Conservation (phyloP, 2,888 invertebrate genomes). For the Diarsia dahlii region DNA sequence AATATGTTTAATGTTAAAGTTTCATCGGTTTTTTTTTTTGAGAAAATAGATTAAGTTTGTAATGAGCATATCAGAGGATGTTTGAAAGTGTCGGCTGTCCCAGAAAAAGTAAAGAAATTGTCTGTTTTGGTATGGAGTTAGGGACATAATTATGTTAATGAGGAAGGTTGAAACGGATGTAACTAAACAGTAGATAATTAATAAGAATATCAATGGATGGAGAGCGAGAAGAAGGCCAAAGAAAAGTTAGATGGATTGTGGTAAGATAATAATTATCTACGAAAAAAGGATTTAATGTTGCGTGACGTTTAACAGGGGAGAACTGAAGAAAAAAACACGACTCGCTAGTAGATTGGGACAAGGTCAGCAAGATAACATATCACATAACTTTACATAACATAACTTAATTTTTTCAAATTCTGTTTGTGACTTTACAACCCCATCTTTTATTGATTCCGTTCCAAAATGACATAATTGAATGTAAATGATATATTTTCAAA, state of each 20-base stretch:
- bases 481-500: slow-evolving; percentile 40
- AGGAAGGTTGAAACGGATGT: not conserved
- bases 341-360: not conserved
- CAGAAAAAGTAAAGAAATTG: not conserved
- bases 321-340: not conserved
- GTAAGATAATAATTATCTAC: too few species aligned
- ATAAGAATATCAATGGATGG: not conserved
- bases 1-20: too few species aligned
- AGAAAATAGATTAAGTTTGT: too few species aligned
- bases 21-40: too few species aligned
- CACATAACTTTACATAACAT: too few species aligned
- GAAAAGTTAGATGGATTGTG: not conserved
- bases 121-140: not conserved
- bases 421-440: not conserved
- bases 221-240: not conserved
- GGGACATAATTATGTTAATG: not conserved
- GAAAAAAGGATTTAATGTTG: too few species aligned
- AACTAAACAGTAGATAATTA: not conserved
- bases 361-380: not conserved
- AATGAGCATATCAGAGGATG: too few species aligned
- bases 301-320: not conserved
- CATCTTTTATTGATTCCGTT: slow-evolving; percentile 32
- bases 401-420: not conserved
- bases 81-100: not conserved
- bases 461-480: slow-evolving; percentile 42